A percentile compares a stretch with the other conserved stretches of the same genome.
These are phyloP conservation scores for Regulus satrapa DNA, from an alignment of 2,113 vertebrate species.

Conservation along the genomic window DNA sequence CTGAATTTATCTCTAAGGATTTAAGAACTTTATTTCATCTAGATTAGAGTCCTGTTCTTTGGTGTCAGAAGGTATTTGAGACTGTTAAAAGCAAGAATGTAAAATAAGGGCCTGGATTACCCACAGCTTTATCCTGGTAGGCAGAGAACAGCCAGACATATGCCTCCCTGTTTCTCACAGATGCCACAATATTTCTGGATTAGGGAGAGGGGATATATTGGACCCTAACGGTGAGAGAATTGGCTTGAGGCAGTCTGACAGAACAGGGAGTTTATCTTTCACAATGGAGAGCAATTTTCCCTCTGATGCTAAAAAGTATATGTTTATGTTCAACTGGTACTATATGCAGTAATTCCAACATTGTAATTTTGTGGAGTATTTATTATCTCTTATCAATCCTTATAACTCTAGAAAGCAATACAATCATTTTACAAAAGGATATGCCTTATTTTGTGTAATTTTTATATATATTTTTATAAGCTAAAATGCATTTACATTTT, in stretches of 20 bases:
- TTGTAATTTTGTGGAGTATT: background rate
- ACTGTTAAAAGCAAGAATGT: conserved; percentile 44
- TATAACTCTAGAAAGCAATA: background rate
- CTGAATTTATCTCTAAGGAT: conserved; percentile 43
- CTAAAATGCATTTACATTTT: background rate
- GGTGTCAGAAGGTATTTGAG: conserved; percentile 39
- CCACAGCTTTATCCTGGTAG: conserved; percentile 38
- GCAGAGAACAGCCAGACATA: conserved; percentile 33
- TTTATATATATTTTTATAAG: background rate
- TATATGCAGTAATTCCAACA: background rate
- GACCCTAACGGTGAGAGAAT: background rate
- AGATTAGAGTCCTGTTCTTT: conserved; percentile 30
- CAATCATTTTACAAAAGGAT: background rate
- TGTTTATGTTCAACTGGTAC: background rate
- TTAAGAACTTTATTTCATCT: conserved; percentile 54
- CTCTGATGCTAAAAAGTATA: background rate
- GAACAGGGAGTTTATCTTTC: background rate
- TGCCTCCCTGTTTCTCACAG: background rate
- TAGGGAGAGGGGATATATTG: background rate
- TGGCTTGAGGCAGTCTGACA: background rate
- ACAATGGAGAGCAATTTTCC: background rate
- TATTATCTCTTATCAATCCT: background rate
- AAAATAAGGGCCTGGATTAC: conserved; percentile 35
- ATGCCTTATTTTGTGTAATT: background rate
- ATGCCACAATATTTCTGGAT: conserved; percentile 38